Conservation (phyloP, 2,888 invertebrate genomes). For the Drosophila borborema region DNA sequence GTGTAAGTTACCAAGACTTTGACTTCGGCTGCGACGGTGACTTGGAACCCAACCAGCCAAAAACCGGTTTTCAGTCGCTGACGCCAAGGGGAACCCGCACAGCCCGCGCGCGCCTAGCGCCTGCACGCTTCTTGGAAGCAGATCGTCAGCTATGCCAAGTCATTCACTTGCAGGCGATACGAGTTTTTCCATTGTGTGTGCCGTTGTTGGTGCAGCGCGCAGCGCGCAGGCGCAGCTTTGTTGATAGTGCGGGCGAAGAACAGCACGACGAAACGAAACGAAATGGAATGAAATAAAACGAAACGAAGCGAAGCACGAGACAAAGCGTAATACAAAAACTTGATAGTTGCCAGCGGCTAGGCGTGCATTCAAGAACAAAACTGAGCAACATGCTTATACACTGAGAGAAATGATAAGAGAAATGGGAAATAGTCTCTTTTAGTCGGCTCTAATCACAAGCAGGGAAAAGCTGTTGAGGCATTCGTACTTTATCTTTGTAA, state of each 20-base stretch:
- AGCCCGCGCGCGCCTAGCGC: not conserved
- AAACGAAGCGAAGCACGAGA: conserved; percentile 32
- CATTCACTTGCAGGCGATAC: conserved; percentile 79
- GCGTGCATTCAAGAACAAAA: conserved; percentile 55
- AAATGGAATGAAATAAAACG: conserved; percentile 38
- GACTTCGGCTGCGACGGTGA: conserved; percentile 54
- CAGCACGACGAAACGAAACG: conserved; percentile 36
- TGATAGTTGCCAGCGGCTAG: conserved; percentile 44
- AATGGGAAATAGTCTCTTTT: not conserved
- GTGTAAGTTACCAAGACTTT: conserved; percentile 78
- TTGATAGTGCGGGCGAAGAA: conserved; percentile 70
- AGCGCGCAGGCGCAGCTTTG: conserved; percentile 47
- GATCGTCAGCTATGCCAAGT: conserved; percentile 70
- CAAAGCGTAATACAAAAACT: conserved; percentile 37
- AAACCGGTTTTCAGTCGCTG: conserved; percentile 61
- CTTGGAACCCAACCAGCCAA: conserved; percentile 12
- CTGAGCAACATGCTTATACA: conserved; percentile 23
- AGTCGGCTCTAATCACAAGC: no score
- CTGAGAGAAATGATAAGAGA: conserved; percentile 13
- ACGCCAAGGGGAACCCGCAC: conserved; percentile 25
- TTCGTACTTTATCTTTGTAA: no score
- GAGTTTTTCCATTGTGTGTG: conserved; percentile 57
- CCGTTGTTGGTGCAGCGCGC: conserved; percentile 52
- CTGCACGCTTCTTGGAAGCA: conserved; percentile 75
- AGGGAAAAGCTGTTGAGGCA: no score